Conservation (phyloP, 2,888 invertebrate species). For the Stratiomys singularior region DNA sequence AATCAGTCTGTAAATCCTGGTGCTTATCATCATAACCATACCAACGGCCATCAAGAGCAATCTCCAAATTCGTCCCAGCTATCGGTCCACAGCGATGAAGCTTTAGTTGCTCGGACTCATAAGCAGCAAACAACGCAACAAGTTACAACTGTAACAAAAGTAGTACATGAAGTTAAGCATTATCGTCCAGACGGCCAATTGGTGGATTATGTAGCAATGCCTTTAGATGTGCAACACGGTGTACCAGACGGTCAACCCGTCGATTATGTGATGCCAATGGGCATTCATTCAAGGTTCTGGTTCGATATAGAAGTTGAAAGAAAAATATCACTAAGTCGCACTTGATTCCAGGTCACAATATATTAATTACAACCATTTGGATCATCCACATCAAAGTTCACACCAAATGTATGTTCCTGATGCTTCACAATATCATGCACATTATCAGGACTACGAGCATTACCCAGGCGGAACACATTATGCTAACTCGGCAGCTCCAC, state of each 20-base stretch:
- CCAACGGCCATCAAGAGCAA: slow-evolving; percentile 70
- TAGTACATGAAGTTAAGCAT: slow-evolving; percentile 73
- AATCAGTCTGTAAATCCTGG: slow-evolving; percentile 46
- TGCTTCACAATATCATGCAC: slow-evolving; percentile 62
- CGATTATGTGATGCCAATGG: slow-evolving; percentile 68
- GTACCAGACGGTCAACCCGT: slow-evolving; percentile 68
- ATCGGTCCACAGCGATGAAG: slow-evolving; percentile 67
- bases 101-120: slow-evolving; percentile 71
- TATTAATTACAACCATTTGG: slow-evolving; percentile 65
- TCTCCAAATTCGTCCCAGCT: slow-evolving; percentile 70
- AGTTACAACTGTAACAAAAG: slow-evolving; percentile 78
- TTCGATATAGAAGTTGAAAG: not conserved
- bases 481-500: slow-evolving; percentile 62
- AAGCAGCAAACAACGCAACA: slow-evolving; percentile 76
- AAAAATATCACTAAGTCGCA: not conserved
- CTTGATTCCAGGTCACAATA: slow-evolving; percentile 61
- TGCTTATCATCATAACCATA: slow-evolving; percentile 62
- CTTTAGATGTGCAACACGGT: slow-evolving; percentile 67
- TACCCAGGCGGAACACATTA: slow-evolving; percentile 66
- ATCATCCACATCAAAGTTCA: slow-evolving; percentile 54
- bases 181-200: slow-evolving; percentile 68
- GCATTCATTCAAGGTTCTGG: slow-evolving; percentile 55
- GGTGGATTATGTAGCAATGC: slow-evolving; percentile 68
- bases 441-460: slow-evolving; percentile 71
- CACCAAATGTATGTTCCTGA: slow-evolving; percentile 53